Evolutionary conservation across 2,113 vertebrate genomes (phyloP), one percentile per base, ranked within the genome.

Genomic region (Hirundichthys speculiger): DNA sequence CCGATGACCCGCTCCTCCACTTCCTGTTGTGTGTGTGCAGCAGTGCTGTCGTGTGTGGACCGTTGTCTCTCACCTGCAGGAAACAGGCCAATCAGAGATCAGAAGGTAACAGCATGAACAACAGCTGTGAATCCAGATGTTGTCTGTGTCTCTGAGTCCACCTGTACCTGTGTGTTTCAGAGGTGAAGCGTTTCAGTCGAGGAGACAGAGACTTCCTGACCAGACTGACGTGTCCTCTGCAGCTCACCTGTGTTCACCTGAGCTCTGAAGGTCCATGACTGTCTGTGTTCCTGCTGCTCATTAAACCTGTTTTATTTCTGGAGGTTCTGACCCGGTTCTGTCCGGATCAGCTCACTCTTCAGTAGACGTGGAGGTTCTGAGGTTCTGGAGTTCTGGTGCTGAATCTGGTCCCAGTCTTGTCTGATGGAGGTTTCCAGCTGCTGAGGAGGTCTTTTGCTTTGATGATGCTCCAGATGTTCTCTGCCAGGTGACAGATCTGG

Each of bases 1-100:
- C 55, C 8, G 88, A 87, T 0, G 90, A 92, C 61, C 14, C 73
- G 4, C 67, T 93, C 20, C 58, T 88, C 20, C 66, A 64, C 68
- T 93, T 86, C 79, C 86, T 93, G 78, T 24, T 80, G 76, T 79
- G 57, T 59, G 39, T 91, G 54, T 91, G 88, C 59, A 80, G 77
- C 64, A 86, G 86, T 30, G 60, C 68, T 0, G 40, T 63, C 0
- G 64, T 84, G 39, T 83, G 88, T 80, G 84, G 85, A 25, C 55
- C 69, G 11, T 15, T 93, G 16, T 61, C 51, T 5, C 74, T 93
- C 62, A 91, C 77, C 83, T 93, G 92, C 78, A 77, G 77, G 40
- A 83, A 42, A 24, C 58, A 58, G 18, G 64, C 45, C 51, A 51
- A 25, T 2, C 64, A 62, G 13, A 72, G 57, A 46, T 1, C 76